Percentiles rank a stretch among this genome's conserved stretches.
phyloP scores from a whole-genome alignment of 2,113 vertebrate genomes.

The Melospiza melodia region DNA sequence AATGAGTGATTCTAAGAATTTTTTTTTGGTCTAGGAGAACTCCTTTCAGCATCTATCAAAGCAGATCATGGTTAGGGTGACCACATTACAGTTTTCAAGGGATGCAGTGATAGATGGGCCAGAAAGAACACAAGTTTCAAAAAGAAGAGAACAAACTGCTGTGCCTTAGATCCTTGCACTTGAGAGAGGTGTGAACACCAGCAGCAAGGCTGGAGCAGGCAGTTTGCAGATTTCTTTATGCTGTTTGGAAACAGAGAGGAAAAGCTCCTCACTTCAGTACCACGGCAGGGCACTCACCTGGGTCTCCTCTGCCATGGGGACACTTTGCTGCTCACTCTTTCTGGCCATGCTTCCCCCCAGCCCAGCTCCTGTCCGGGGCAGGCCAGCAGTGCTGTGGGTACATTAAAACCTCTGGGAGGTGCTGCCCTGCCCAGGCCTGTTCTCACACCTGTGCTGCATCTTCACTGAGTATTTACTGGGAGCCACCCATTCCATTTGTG shows the following conservation, averaged over 20 bases:
- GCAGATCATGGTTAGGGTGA: neutral
- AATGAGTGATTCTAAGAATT: neutral
- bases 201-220: neutral
- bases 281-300: neutral
- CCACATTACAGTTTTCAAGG: neutral
- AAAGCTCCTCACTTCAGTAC: neutral
- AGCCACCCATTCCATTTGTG: too few species aligned
- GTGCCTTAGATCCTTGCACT: neutral
- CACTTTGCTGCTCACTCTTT: neutral
- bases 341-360: neutral
- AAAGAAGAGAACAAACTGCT: neutral
- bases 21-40: neutral
- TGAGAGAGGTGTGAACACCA: neutral
- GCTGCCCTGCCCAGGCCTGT: neutral
- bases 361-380: neutral
- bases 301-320: neutral
- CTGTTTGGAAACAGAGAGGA: neutral
- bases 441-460: neutral
- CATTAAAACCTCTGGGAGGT: neutral
- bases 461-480: neutral
- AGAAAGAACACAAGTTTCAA: neutral
- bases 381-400: neutral
- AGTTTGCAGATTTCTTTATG: neutral
- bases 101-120: neutral
- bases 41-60: neutral